phyloP scores from a whole-genome alignment of 2,888 invertebrate genomes.

The Metellina segmentata region DNA sequence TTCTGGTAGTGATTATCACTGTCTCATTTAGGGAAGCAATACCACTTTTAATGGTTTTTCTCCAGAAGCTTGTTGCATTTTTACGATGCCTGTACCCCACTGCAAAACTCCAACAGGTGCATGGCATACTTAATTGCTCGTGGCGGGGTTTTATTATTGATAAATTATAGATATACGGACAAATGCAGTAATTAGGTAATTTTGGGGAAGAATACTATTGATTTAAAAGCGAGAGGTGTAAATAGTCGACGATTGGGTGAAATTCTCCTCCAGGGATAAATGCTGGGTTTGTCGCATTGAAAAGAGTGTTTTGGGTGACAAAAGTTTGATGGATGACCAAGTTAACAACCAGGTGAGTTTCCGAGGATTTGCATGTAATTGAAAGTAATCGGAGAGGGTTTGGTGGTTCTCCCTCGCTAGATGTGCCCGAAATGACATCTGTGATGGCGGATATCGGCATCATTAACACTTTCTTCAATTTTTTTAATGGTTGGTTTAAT shows the following conservation, averaged over 20 bases:
- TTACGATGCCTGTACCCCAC: background rate
- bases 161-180: conserved; percentile 8
- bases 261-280: background rate
- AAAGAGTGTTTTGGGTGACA: background rate
- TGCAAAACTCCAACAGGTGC: background rate
- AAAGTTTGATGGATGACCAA: background rate
- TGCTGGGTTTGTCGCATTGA: background rate
- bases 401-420: too few relatives aligned
- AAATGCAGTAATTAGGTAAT: conserved; percentile 20
- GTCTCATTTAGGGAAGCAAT: conserved; percentile 64
- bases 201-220: background rate
- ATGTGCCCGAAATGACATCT: background rate
- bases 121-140: background rate
- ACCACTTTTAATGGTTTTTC: conserved; percentile 56
- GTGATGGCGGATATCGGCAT: background rate
- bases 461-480: background rate
- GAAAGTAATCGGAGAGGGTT: background rate
- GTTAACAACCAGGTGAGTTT: background rate
- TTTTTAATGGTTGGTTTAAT: background rate
- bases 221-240: conserved; percentile 6
- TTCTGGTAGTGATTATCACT: conserved; percentile 57
- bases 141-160: conserved; percentile 24
- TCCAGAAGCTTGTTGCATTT: background rate
- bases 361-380: background rate
- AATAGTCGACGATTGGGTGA: background rate